Base-by-base conservation (phyloP, 2,797 vertebrate genomes). In the Pempheris klunzingeri region DNA sequence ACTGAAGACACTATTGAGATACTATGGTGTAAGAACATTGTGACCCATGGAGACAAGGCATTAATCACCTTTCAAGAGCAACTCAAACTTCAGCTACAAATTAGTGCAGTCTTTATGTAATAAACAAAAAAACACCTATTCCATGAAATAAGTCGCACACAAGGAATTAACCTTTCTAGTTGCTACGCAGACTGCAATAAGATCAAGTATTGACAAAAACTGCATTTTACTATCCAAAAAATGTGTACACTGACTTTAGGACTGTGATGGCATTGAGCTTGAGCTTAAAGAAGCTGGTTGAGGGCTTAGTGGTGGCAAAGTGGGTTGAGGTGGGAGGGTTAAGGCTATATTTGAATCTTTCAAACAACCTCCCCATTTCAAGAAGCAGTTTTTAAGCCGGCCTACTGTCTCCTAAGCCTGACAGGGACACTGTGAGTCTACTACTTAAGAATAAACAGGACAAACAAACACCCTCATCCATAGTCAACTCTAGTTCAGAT, bases 61-160 rank as follows among this genome's bases (percentile, higher is more conserved):
- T 90, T 70, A 7, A 67, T 73, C 34, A 73, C 66, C 53, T 78
- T 71, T 62, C 53, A 50, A 80, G 88, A 92, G 82, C 75, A 87
- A 90, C 61, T 83, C 77, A 81, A 87, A 91, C 68, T 72, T 76
- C 59, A 91, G 90, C 90, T 96, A 96, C 93, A 95, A 96, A 96
- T 96, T 96, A 97, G 97, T 97, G 96, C 96, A 97, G 96, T 96
- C 92, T 96, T 96, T 96, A 95, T 95, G 93, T 94, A 90, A 94
- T 90, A 95, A 96, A 84, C 54, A 64, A 79, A 54, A 78, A 65
- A 39, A 69, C 36, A 70, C 11, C 95, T 96, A 96, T 94, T 94
- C 94, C 94, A 95, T 62, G 52, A 94, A 96, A 97, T 95, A 94
- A 96, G 91, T 95, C 94, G 92, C 91, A 79, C 95, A 94, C 95